Evolutionary conservation across 2,888 invertebrate species (phyloP).

Genomic region (Epiblema foenella): DNA sequence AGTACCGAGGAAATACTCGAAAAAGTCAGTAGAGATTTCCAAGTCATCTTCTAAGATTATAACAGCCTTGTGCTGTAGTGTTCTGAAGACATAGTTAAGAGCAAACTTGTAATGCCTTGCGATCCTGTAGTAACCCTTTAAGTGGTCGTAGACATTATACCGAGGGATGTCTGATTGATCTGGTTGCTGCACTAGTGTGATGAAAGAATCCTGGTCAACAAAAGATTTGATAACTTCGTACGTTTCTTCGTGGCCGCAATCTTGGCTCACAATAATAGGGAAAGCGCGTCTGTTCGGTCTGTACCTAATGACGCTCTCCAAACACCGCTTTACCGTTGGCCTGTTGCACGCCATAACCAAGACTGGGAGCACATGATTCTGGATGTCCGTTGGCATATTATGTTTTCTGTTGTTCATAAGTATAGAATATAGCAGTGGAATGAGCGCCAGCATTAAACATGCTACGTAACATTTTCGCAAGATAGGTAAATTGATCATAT

Average conservation of each 20-base stretch:
- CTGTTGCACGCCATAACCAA: slow-evolving; percentile 15
- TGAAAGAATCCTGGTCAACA: slow-evolving; percentile 10
- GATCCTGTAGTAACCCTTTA: slow-evolving; percentile 15
- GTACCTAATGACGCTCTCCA: slow-evolving; percentile 6
- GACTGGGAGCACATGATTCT: slow-evolving; percentile 4
- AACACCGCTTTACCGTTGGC: background rate
- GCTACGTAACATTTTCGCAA: background rate
- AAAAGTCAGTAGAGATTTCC: slow-evolving; percentile 95
- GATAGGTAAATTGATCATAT: background rate
- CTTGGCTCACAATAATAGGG: slow-evolving; percentile 18
- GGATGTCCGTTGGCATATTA: background rate
- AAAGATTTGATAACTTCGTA: slow-evolving; percentile 9
- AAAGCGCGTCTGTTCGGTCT: background rate
- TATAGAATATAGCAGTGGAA: background rate
- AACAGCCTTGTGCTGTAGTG: slow-evolving; percentile 19
- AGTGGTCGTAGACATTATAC: background rate
- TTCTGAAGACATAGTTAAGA: slow-evolving; percentile 24
- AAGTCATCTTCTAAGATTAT: slow-evolving; percentile 19
- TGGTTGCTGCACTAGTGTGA: slow-evolving; percentile 10
- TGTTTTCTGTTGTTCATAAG: background rate
- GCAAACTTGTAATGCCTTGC: slow-evolving; percentile 17
- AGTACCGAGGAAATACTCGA: slow-evolving; percentile 94
- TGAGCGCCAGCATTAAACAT: background rate
- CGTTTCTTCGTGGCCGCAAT: slow-evolving; percentile 3
- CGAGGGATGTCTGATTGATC: background rate